Evolutionary conservation across 2,797 vertebrate genomes (phyloP), one percentile per base, ranked within the genome.

Genomic region (Brachyalestes nurse): DNA sequence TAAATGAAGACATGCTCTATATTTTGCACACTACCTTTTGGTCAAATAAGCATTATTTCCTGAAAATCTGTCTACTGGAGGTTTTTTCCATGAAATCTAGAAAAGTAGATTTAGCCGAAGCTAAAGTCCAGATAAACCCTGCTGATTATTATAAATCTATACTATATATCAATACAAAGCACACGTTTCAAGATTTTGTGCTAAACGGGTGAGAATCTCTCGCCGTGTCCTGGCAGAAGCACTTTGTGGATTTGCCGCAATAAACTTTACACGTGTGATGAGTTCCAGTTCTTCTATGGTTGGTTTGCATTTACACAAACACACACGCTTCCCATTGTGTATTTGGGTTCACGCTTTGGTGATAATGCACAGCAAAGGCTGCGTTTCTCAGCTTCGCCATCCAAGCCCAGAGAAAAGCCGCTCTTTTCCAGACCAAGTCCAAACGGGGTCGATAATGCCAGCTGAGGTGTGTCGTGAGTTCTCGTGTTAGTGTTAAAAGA

Each of bases 281-380:
- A 47, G 12, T 25, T 71, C 66, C 40, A 78, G 76, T 45, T 60
- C 51, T 57, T 69, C 65, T 47, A 58, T 60, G 23, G 66, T 61
- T 60, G 67, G 66, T 78, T 71, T 78, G 21, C 55, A 12, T 78
- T 78, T 70, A 78, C 40, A 78, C 40, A 78, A 61, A 71, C 67
- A 60, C 21, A 78, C 66, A 21, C 16, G 5, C 9, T 38, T 23
- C 23, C 51, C 17, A 60, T 19, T 49, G n/a, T 28, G 45, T 8
- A 65, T 72, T 21, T 14, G 42, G 42, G 65, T 45, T 45, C n/a
- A 23, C 16, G 10, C 25, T 53, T 55, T 60, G 55, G 40, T 71
- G n/a, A 23, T 0, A 23, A 70, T 10, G 58, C 77, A 51, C 57
- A 47, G 61, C 14, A 17, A 23, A 42, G 13, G 9, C 23, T 51